Evolutionary conservation across 1,140 invertebrate species (phyloP).

Genomic region (Drosophila bipectinata): DNA sequence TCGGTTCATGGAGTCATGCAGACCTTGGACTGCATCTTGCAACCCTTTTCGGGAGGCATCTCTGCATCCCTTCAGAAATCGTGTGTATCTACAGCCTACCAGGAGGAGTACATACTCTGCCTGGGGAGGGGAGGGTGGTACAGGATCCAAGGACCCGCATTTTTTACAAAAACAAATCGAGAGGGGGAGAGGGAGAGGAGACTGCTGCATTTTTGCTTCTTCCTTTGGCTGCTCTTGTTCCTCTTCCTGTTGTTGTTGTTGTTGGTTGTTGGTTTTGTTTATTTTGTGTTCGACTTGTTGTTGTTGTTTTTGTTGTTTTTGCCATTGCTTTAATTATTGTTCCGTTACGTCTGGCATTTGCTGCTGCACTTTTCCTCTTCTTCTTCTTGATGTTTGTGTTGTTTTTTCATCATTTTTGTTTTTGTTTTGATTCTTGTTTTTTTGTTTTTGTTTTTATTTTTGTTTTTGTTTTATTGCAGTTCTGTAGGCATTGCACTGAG

Average conservation of each 20-base stretch:
- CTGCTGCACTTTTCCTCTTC: conserved; percentile 64
- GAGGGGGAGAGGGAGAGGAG: conserved; percentile 13
- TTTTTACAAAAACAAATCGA: conserved; percentile 28
- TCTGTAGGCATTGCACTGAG: conserved; percentile 32
- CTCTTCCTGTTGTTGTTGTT: conserved; percentile 57
- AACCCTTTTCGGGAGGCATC: conserved; percentile 35
- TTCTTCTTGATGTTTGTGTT: conserved; percentile 32
- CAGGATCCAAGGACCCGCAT: conserved; percentile 24
- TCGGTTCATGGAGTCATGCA: no score
- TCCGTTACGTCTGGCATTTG: conserved; percentile 75
- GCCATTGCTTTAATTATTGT: conserved; percentile 80
- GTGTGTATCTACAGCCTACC: conserved; percentile 23
- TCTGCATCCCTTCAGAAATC: conserved; percentile 3
- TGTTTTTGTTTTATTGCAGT: conserved; percentile 37
- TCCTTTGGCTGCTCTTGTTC: conserved; percentile 37
- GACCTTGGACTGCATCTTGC: conserved; percentile 43
- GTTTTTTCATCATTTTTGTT: conserved; percentile 43
- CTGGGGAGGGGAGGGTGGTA: neutral
- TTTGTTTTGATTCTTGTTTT: conserved; percentile 51
- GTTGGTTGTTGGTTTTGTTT: conserved; percentile 51
- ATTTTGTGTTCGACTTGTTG: conserved; percentile 45
- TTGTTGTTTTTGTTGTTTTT: conserved; percentile 51
- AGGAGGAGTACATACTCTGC: neutral
- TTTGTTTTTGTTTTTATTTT: conserved; percentile 52
- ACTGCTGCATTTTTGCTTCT: conserved; percentile 53